Evolutionary conservation across 2,797 vertebrate species (phyloP), one percentile per base, ranked within the genome.

Genomic region (Coilia nasus): DNA sequence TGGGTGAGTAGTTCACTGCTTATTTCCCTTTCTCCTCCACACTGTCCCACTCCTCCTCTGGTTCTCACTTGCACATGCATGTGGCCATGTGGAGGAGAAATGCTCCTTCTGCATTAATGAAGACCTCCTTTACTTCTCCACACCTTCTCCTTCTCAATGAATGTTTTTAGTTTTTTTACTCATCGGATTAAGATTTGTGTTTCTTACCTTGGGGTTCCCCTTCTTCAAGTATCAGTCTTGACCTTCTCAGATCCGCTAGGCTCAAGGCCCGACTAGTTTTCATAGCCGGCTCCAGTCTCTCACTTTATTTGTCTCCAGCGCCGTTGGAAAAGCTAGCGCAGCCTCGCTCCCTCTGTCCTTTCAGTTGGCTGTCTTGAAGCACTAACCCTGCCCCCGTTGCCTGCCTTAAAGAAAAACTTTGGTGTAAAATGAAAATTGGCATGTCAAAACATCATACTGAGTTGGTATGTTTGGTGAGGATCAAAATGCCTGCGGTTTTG

Each of bases 281-380:
- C 57, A 87, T 78, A 62, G 31, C 56, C 11, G 47, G 81, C 35
- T 85, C 67, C 67, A 35, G 67, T 44, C 35, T 75, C 87, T 89
- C 64, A 41, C 60, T 31, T 71, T 83, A 56, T 47, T 6, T 81
- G 85, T 81, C 81, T 81, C 86, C 67, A 87, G 85, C 17, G 47
- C 60, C 89, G 35, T 84, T 60, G 82, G 84, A 84, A 86, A 90
- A 88, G 83, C 88, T 88, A 59, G 83, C 82, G 57, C 83, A 82
- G 84, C 87, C 59, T 25, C 60, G 41, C 67, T 62, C 59, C n/a
- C n/a, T 1, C 1, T 57, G 31, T 56, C 85, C 10, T 64, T 46
- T 12, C 81, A 81, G 25, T 31, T 82, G 80, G 56, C 81, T 84
- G 57, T 23, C n/a, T 17, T 44, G 71, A 44, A 21, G 35, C 83